Percentiles rank a stretch among this genome's conserved stretches.
phyloP scores from a whole-genome alignment of 2,888 invertebrate genomes.

The Trachelus iudaicus region DNA sequence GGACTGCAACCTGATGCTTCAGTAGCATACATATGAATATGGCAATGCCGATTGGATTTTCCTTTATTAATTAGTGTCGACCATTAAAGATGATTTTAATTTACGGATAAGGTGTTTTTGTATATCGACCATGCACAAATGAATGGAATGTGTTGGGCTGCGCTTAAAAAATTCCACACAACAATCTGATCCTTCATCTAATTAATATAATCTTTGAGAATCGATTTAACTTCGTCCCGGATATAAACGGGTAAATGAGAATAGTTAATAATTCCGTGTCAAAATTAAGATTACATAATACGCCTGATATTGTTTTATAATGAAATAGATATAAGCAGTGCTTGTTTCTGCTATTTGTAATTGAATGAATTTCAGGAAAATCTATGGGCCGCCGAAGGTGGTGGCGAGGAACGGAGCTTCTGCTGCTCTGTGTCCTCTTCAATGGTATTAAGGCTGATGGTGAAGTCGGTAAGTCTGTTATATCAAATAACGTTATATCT shows the following conservation, averaged over 20 bases:
- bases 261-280: neutral
- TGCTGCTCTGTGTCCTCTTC: slow-evolving; percentile 50
- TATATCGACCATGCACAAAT: neutral
- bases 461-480: slow-evolving; percentile 72
- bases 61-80: neutral
- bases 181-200: neutral
- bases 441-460: slow-evolving; percentile 71
- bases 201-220: neutral
- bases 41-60: neutral
- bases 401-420: slow-evolving; percentile 53
- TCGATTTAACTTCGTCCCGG: neutral
- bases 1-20: neutral
- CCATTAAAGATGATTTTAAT: neutral
- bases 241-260: neutral
- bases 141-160: neutral
- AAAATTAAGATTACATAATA: neutral
- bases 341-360: neutral
- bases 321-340: neutral
- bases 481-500: neutral
- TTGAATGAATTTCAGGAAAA: slow-evolving; percentile 41
- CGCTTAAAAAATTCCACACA: neutral
- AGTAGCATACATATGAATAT: neutral
- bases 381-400: slow-evolving; percentile 62
- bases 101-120: neutral
- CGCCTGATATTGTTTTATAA: neutral